Evolutionary conservation across 2,797 vertebrate genomes (phyloP), one percentile per base, ranked within the genome.

Genomic region (Poeciliopsis turneri): DNA sequence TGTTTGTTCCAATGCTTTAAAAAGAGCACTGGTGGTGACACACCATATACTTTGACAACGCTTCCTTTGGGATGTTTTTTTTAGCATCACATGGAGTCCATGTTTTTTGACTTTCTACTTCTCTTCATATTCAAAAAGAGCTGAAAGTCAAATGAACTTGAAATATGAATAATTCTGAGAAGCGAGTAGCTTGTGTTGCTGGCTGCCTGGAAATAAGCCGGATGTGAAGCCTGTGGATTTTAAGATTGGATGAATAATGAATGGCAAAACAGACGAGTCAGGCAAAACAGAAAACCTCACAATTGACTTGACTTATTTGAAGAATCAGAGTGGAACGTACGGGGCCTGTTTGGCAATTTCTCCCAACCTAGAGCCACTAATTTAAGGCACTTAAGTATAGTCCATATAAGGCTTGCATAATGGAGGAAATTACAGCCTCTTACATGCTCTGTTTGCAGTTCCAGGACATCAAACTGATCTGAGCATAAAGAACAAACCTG

Each of bases 391-490:
- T 79, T 81, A 72, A 76, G 45, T 69, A 39, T n/a, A 16, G 61
- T 77, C 39, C 28, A 36, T 39, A 45, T 64, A 39, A 59, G n/a
- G 55, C 45, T 72, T 75, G 12, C 49, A 73, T 75, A 78, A 86
- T 81, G 47, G 66, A 53, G 28, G 64, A 78, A 79, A 81, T 86
- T 75, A 80, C 16, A 80, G 81, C 16, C 28, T 36, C 36, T 45
- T 43, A 66, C 68, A 23, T 18, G 68, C 55, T 13, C 39, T 41
- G 51, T 84, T 83, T 77, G 66, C 57, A 76, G 13, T 25, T 76
- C 68, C 36, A 46, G 36, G 5, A 66, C 75, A 53, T 77, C 18
- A 69, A 61, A 80, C 70, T 71, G 72, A 72, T 79, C 53, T 57
- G 2, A 4, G 41, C 45, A 28, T 3, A 45, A 80, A 75, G 20